Base-by-base conservation (phyloP, 1,140 invertebrate species). In the Ridgeia piscesae region DNA sequence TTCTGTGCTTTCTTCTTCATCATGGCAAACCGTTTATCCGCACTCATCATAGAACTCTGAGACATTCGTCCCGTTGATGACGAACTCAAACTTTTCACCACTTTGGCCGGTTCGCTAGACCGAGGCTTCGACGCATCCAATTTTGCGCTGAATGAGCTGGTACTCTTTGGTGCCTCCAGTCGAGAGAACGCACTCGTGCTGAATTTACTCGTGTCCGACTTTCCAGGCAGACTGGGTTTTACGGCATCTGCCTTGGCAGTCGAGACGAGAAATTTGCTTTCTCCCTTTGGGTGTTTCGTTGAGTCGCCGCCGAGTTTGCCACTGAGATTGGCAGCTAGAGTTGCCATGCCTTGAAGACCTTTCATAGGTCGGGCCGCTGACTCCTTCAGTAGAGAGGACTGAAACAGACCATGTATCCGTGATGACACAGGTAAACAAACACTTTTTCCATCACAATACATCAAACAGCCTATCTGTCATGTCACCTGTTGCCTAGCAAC, bases 1-100 rank as follows among this genome's bases (percentile, higher is more conserved):
- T 34, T 35, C 33, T 34, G 17, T 14, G 89, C 89, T 90, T 90
- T 90, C 89, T 90, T 90, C 89, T 90, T 90, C 89, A 90, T 90
- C 89, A 90, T 34, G 34, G 33, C 34, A 0, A 90, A 1, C 9
- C 35, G 33, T 90, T 90, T 90, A 90, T 90, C 89, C 21, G 89
- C 89, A 33, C 89, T 90, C 89, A 90, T 90, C 34, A 90, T 90
- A 31, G 89, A 90, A 14, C 34, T 34, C 34, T 35, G 33, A 2
- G 33, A 35, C 89, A 90, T 90, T 17, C 89, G 34, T 14, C 89
- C 89, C 2, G 89, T 90, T n/a, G 89, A 34, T 34, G 34, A 34
- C 17, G 34, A 11, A 35, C 89, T 90, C 33, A 17, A 34, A 34
- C 34, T 34, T 90, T 90, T 90, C 35, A 35, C n/a, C 35, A 90